Evolutionary conservation across 2,113 vertebrate genomes (phyloP).

Genomic region (Prolemur simus): DNA sequence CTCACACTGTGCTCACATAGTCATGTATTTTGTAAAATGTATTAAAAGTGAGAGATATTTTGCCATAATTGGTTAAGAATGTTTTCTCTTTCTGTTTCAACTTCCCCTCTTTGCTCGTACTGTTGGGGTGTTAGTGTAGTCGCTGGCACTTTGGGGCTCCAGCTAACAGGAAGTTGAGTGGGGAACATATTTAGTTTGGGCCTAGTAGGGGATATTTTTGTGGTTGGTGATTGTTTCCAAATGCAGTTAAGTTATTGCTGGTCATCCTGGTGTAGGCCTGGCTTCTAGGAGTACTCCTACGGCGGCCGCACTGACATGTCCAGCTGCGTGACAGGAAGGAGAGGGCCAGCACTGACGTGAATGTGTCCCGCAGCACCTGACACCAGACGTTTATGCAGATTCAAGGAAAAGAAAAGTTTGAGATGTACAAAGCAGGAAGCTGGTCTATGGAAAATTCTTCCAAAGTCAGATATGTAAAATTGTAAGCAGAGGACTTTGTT

Average conservation of each 20-base stretch:
- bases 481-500: background rate
- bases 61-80: background rate
- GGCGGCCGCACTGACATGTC: background rate
- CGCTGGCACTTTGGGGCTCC: background rate
- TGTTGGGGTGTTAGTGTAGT: background rate
- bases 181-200: background rate
- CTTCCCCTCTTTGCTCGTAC: background rate
- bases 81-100: slow-evolving; percentile 2
- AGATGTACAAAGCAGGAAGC: background rate
- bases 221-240: background rate
- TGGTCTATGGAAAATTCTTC: background rate
- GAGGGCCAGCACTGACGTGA: background rate
- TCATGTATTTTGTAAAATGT: background rate
- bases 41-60: background rate
- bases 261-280: background rate
- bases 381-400: background rate
- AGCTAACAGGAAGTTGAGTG: background rate
- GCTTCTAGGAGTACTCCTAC: background rate
- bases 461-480: background rate
- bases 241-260: background rate
- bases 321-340: background rate
- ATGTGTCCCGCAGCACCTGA: background rate
- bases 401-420: background rate
- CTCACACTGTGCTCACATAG: background rate
- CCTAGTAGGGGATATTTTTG: background rate